Base-by-base conservation (phyloP, 2,797 vertebrate species). In the Anguilla anguilla region DNA sequence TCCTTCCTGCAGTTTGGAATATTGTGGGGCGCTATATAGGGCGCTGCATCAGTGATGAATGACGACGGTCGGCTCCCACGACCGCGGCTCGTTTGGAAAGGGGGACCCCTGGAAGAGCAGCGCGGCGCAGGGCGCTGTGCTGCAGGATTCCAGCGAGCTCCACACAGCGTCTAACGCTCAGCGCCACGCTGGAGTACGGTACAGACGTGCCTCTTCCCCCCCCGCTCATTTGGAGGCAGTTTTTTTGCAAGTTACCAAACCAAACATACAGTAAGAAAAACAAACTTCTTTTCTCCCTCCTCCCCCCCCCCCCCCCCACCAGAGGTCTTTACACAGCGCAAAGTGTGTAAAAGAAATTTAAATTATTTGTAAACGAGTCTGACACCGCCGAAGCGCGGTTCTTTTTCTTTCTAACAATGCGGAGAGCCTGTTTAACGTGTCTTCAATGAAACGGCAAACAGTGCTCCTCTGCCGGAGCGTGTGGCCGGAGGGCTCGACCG, bases 1-100 rank as follows among this genome's bases (percentile, higher is more conserved):
- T 82, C 79, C 79, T 82, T 51, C 79, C 79, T 82, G 79, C 79
- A 82, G 79, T 82, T 51, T 15, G 79, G 79, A 51, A 82, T 82
- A n/a, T 51, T 39, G 3, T 82, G 79, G 46, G 79, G 79, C 79
- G 51, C 79, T 49, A 10, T 82, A 19, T 82, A n/a, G 79, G 79
- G 79, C 51, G 51, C 6, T 2, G 46, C 19, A 82, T 51, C 25
- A 28, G 43, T 49, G 79, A 51, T 82, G 79, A 82, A 82, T 82
- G 79, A 82, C 49, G 79, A 51, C 49, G 22, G 19, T 10, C 79
- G 25, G 43, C 43, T 81, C 46, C 77, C 77, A 81, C 7, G 43
- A 43, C 77, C 11, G 79, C 79, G 7, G 25, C n/a, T n/a, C 79
- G 25, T 82, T 82, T 82, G 25, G 51, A 82, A 49, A 49, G 19